Conservation (phyloP, 2,113 vertebrate species). For the Petromus typicus region DNA sequence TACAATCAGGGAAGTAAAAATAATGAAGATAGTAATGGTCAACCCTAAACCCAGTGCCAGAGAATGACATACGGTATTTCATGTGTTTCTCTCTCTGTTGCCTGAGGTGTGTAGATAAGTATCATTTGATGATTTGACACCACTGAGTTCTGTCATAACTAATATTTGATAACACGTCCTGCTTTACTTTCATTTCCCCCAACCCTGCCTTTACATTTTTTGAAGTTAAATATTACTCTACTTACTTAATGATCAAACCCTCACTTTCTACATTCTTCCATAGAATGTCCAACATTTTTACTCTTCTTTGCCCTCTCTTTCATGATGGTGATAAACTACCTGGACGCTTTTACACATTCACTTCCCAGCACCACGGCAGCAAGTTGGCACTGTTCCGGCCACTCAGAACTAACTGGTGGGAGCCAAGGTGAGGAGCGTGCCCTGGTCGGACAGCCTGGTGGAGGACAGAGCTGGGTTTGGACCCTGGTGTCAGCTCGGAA, state of each 20-base stretch:
- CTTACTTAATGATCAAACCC: not conserved
- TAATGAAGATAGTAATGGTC: not conserved
- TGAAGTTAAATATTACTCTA: not conserved
- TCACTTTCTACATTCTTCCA: not conserved
- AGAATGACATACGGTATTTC: not conserved
- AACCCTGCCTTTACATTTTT: not conserved
- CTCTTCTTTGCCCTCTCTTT: not conserved
- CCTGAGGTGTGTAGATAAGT: not conserved
- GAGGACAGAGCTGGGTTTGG: not conserved
- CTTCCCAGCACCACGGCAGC: not conserved
- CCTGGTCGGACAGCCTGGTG: not conserved
- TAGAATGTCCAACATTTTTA: not conserved
- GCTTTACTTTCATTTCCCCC: not conserved
- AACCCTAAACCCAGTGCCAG: not conserved
- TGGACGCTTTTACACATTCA: not conserved
- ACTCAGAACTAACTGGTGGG: not conserved
- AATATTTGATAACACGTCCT: not conserved
- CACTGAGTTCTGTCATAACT: not conserved
- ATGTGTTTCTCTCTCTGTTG: not conserved
- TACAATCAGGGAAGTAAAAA: conserved; percentile 18
- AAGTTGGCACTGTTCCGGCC: not conserved
- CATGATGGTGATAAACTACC: not conserved
- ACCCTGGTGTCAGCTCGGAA: not conserved
- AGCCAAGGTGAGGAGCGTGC: not conserved
- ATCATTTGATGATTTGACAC: not conserved